Evolutionary conservation across 2,113 vertebrate genomes (phyloP), one percentile per base, ranked within the genome.

Genomic region (Alosa alosa): DNA sequence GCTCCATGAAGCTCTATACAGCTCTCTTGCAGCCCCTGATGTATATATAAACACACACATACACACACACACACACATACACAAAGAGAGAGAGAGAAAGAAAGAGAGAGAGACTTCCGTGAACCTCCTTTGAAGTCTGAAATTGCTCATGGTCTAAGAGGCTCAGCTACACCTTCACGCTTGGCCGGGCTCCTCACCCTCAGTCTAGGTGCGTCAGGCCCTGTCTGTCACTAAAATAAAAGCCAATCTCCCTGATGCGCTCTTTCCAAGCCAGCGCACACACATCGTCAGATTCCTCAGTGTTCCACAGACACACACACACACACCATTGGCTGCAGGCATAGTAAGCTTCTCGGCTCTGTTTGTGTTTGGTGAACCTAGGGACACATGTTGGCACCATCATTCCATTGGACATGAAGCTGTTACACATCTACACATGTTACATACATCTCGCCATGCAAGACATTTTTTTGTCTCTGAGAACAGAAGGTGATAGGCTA

Each of bases 211-310:
- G 72, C 72, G 72, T 78, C 72, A 78, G 72, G 72, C 72, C 72
- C 72, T 78, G 72, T 78, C 72, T 78, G 72, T 78, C 72, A 78
- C 72, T 78, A 78, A 78, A 78, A 78, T 78, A 78, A 78, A 78
- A 78, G 72, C 72, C 72, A 78, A 78, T 78, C 72, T 78, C 72
- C 72, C 72, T 78, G 72, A 78, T 36, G 72, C 72, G 25, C 31
- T 78, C 72, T 78, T 78, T 78, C 72, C 72, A 78, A 78, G 72
- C 36, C 72, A 78, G 72, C 72, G 72, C 72, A 39, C 72, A 78
- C 72, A 78, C 31, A 78, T 78, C 72, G 31, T 78, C 72, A 78
- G 72, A 78, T 78, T 78, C 72, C 72, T 78, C 72, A 68, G 64
- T 68, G 64, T 68, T 68, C 22, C 60, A 75, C 68, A 75, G 31